These are phyloP conservation scores for Eilema caniola DNA, from an alignment of 2,888 invertebrate genomes.

Conservation along the genomic window DNA sequence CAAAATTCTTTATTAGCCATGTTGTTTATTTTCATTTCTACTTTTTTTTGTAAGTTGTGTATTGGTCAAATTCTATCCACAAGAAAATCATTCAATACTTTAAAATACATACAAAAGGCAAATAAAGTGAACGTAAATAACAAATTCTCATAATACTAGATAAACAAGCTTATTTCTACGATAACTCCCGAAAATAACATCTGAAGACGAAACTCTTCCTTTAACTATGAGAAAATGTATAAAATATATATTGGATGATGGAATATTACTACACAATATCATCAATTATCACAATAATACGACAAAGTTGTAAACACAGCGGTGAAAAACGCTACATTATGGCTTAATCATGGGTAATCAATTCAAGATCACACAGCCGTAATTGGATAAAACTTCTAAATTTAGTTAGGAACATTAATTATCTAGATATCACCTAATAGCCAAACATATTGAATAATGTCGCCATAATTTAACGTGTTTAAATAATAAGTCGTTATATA, in stretches of 20 bases:
- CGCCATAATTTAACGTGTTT: not conserved
- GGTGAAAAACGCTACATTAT: not conserved
- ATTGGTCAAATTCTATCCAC: too few relatives aligned
- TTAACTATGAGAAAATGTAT: too few relatives aligned
- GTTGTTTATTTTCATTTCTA: too few relatives aligned
- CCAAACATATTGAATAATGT: not conserved
- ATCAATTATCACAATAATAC: not conserved
- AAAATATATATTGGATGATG: not conserved
- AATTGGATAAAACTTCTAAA: not conserved
- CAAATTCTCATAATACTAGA: too few relatives aligned
- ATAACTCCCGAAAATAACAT: too few relatives aligned
- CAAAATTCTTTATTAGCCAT: too few relatives aligned
- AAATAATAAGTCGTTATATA: not conserved
- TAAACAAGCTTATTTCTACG: too few relatives aligned
- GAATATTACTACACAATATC: too few relatives aligned
- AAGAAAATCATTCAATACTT: too few relatives aligned
- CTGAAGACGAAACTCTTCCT: too few relatives aligned
- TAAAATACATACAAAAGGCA: too few relatives aligned
- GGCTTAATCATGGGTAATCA: not conserved
- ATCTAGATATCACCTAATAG: not conserved
- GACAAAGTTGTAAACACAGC: conserved; percentile 2
- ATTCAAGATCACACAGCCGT: not conserved
- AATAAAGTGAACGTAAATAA: not conserved
- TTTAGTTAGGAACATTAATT: not conserved
- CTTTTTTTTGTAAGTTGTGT: too few relatives aligned